Evolutionary conservation across 2,113 vertebrate genomes (phyloP).

Genomic region (Thunnus maccoyii): DNA sequence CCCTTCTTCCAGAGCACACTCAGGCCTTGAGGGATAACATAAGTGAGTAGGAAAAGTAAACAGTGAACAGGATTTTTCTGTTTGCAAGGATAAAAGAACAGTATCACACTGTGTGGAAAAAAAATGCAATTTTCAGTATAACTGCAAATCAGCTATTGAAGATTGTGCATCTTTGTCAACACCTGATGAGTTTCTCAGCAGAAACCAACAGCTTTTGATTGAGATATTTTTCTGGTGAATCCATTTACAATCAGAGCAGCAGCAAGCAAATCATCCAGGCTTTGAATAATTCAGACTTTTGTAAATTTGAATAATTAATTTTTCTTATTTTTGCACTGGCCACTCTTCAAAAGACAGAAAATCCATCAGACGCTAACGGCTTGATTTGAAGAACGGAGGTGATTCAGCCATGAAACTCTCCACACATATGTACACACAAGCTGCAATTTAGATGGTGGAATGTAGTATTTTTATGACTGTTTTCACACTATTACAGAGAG

Average conservation of each 20-base stretch:
- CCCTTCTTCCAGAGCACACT: background rate
- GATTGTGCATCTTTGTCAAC: conserved; percentile 6
- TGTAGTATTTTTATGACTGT: too few relatives aligned
- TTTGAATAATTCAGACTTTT: conserved; percentile 62
- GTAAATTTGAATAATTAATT: conserved; percentile 42
- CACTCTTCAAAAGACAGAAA: conserved; percentile 36
- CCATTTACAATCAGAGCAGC: conserved; percentile 47
- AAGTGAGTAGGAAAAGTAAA: background rate
- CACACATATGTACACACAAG: background rate
- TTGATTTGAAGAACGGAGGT: conserved; percentile 3
- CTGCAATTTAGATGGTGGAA: background rate
- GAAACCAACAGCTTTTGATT: conserved; percentile 20
- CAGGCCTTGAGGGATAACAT: conserved; percentile 5
- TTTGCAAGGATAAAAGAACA: background rate
- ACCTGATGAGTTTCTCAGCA: background rate
- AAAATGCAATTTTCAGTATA: background rate
- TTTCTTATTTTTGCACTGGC: conserved; percentile 10
- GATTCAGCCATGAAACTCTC: background rate
- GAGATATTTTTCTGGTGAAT: conserved; percentile 36
- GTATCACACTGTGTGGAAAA: background rate
- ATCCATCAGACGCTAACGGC: conserved; percentile 26
- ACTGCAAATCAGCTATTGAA: background rate
- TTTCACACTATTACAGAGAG: background rate
- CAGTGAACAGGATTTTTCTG: conserved; percentile 19
- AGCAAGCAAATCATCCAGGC: conserved; percentile 7